phyloP scores from a whole-genome alignment of 2,888 invertebrate species.

The Amphipoea oculea region DNA sequence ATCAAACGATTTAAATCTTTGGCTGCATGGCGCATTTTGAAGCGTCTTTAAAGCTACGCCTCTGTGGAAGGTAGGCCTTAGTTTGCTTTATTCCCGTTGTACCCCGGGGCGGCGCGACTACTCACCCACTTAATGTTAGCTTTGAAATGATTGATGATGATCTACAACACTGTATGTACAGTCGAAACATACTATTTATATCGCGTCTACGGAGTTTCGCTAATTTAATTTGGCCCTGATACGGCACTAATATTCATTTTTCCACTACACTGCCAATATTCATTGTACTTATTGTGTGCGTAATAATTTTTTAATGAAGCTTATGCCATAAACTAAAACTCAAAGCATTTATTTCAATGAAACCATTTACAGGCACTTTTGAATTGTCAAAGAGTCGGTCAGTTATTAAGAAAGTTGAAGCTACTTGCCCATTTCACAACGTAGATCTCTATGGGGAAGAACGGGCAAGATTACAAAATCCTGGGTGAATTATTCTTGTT shows the following conservation, averaged over 20 bases:
- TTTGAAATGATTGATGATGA: conserved; percentile 73
- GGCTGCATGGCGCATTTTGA: not conserved
- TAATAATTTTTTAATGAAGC: no score
- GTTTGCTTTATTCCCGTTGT: conserved; percentile 65
- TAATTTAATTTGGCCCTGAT: not conserved
- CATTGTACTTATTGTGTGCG: not conserved
- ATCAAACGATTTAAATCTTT: not conserved
- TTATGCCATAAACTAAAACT: no score
- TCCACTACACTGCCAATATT: not conserved
- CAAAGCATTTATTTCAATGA: no score
- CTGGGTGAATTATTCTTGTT: no score
- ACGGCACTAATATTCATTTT: not conserved
- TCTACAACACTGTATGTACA: conserved; percentile 44
- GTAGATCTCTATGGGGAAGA: no score
- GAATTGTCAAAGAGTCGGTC: no score
- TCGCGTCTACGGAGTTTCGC: not conserved
- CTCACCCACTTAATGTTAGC: conserved; percentile 70
- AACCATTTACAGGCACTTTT: no score
- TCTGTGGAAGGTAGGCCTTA: conserved; percentile 1
- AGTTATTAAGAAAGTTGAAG: no score
- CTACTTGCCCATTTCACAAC: no score
- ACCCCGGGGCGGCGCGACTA: conserved; percentile 67
- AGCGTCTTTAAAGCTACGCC: not conserved
- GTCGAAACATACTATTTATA: conserved; percentile 9
- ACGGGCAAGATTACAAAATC: no score